Evolutionary conservation across 2,113 vertebrate species (phyloP).

Genomic region (Mungos mungo): DNA sequence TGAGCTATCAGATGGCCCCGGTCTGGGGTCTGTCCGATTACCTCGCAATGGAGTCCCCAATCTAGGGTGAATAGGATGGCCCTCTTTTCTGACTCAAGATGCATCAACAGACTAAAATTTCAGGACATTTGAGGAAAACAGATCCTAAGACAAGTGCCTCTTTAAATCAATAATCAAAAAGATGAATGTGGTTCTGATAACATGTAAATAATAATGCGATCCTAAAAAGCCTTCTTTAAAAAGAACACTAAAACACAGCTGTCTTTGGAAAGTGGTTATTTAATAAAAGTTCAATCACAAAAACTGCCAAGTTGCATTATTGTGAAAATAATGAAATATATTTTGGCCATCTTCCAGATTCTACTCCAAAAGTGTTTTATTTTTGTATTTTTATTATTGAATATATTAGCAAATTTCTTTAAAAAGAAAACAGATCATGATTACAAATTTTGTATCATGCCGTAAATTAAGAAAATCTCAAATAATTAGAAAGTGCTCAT

Average conservation of each 20-base stretch:
- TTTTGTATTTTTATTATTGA: background rate
- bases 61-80: fast-evolving
- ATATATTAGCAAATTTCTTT: background rate
- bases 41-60: background rate
- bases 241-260: background rate
- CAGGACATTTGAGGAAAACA: background rate
- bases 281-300: background rate
- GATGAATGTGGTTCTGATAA: background rate
- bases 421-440: background rate
- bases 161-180: background rate
- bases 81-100: background rate
- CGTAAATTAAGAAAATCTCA: background rate
- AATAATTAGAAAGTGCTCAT: background rate
- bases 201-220: background rate
- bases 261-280: background rate
- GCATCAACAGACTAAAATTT: background rate
- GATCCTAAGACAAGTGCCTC: background rate
- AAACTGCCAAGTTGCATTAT: background rate
- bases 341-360: background rate
- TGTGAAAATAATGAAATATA: background rate
- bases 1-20: background rate
- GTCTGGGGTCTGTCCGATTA: background rate
- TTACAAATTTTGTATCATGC: background rate
- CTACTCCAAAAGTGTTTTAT: background rate
- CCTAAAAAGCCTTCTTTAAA: background rate